These are phyloP conservation scores for Zhuqinia jingwanae DNA, from an alignment of 2,888 invertebrate genomes.

Conservation along the genomic window DNA sequence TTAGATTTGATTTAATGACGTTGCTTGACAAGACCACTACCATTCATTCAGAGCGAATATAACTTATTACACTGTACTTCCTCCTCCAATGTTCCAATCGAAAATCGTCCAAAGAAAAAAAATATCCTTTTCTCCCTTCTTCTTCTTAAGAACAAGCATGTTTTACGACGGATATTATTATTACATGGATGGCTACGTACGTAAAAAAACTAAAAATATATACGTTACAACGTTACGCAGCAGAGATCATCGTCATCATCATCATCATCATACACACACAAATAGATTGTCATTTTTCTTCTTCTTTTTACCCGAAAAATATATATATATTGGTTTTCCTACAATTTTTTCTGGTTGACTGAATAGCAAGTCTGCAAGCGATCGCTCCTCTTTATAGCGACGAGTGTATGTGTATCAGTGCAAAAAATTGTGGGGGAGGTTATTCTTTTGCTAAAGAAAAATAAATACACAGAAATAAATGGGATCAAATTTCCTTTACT, in stretches of 20 bases:
- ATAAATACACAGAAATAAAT: too few species aligned
- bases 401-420: not conserved
- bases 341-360: slow-evolving; percentile 34
- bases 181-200: slow-evolving; percentile 32
- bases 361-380: too few species aligned
- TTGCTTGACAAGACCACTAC: slow-evolving; percentile 61
- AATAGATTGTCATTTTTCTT: not conserved
- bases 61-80: slow-evolving; percentile 66
- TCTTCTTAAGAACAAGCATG: not conserved
- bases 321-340: too few species aligned
- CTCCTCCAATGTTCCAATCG: not conserved
- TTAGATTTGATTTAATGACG: slow-evolving; percentile 68
- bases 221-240: too few species aligned
- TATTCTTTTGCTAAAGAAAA: too few species aligned
- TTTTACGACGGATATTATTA: slow-evolving; percentile 45
- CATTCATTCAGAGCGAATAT: slow-evolving; percentile 68
- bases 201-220: too few species aligned
- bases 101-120: not conserved
- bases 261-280: too few species aligned
- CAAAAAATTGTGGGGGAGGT: slow-evolving; percentile 33
- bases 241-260: not conserved
- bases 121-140: not conserved
- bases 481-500: slow-evolving; percentile 55
- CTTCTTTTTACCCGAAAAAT: too few species aligned
- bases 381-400: too few species aligned